Base-by-base conservation (phyloP, 2,113 vertebrate species). In the Stomatorhinus ivindoensis region DNA sequence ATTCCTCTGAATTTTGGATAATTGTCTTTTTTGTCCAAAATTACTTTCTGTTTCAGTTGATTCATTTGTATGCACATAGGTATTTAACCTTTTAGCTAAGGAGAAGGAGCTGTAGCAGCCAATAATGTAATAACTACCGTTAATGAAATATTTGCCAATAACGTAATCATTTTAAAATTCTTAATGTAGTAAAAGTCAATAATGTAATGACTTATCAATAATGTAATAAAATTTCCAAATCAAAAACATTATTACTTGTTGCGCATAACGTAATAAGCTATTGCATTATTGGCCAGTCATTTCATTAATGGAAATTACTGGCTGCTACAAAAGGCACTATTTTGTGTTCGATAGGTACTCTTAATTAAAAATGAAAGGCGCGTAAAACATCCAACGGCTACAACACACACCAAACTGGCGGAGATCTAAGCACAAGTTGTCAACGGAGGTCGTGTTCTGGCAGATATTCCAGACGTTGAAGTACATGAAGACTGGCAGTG, bases 391-490 rank as follows among this genome's bases (percentile, higher is more conserved):
- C n/a, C n/a, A 27, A 21, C 73, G 3, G 47, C 15, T 27, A 31
- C 35, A 24, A 39, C 35, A 94, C 96, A 0, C 95, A 99, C 98
- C 98, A 84, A 98, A 99, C 90, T 99, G 98, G 92, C 98, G 98
- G 61, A 98, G 97, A 90, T 99, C 98, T 95, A 99, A 90, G 95
- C 98, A 99, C 91, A 99, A 96, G 48, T 95, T 96, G 21, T 96
- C 94, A 91, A 97, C 96, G n/a, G 96, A 69, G 0, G 98, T 99
- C 51, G 96, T 95, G 80, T 99, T 99, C 93, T 97, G 96, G 95
- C 98, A 99, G 92, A 99, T 97, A 92, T 97, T 99, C 98, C 98
- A 99, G 94, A 99, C 96, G 90, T 99, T 99, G 95, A 99, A 99
- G 93, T 99, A 99, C 95, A 99, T 98, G 91, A 98, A 99, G 93